Base-by-base conservation (phyloP, 2,888 invertebrate genomes). In the Epistrophella euchroma region DNA sequence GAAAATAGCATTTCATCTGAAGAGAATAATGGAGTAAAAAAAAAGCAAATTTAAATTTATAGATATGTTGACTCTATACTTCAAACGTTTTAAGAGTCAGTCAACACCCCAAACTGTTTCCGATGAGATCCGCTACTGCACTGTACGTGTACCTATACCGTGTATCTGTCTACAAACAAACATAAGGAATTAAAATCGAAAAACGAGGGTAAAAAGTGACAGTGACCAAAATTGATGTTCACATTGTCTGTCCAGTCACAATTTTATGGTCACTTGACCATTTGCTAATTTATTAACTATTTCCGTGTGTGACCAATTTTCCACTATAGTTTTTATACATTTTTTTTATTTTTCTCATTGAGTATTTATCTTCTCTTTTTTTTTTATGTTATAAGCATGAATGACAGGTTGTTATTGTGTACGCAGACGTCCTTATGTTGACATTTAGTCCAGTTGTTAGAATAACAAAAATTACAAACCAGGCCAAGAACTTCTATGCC, bases 241-340 rank as follows among this genome's bases (percentile, higher is more conserved):
- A 74, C 86, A 86, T 86, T 82, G 86, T 86, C 86, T 82, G 86
- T 86, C 82, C 82, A 78, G 86, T 86, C 87, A 88, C 88, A 88
- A 86, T 88, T 88, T 89, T 89, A 89, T 87, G 89, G 88, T 88
- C 89, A 89, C 88, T 89, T 89, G 89, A 86, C 88, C 88, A 88
- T 88, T 87, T 81, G 78, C 78, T 89, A 88, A 89, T 89, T 90
- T 90, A 90, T 90, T 89, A 88, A 89, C 88, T 88, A 83, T 89
- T 88, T 89, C 88, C 89, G 88, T 88, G 88, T 85, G 88, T 83
- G 89, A 88, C 76, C 88, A 89, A 89, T 89, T 88, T 89, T 89
- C 89, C 88, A 89, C 78, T 35, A 78, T 73, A 5, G 2, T 4
- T 37, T 37, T 10, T 4, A 0, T 43, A 43, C 43, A 37, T 35